Evolutionary conservation across 2,113 vertebrate species (phyloP).

Genomic region (Psittacula cyanocephala): DNA sequence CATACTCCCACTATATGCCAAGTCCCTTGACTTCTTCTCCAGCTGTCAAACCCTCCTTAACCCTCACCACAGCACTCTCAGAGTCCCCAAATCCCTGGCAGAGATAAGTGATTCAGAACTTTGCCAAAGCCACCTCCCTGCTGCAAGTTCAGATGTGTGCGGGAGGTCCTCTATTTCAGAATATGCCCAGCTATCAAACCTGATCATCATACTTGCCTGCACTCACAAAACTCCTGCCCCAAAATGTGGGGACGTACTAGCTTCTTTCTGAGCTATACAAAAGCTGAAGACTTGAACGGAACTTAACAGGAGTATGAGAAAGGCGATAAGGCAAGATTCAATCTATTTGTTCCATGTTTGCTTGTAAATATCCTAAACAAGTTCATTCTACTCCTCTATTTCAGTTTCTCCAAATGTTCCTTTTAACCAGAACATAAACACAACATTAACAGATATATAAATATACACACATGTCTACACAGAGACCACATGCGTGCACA

Average conservation of each 20-base stretch:
- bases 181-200: neutral
- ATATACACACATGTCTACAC: neutral
- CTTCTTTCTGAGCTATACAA: neutral
- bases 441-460: neutral
- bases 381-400: neutral
- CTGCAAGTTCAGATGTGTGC: neutral
- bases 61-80: neutral
- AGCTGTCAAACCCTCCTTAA: neutral
- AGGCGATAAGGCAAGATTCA: neutral
- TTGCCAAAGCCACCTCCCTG: neutral
- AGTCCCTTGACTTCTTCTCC: neutral
- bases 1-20: neutral
- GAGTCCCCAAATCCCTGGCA: neutral
- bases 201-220: neutral
- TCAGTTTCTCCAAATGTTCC: neutral
- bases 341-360: neutral
- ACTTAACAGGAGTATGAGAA: neutral
- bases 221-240: neutral
- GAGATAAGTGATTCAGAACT: neutral
- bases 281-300: neutral
- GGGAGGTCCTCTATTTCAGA: neutral
- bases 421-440: neutral
- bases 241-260: neutral
- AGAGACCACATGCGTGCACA: rapidly evolving
- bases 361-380: neutral